These are phyloP conservation scores for Scortum barcoo DNA, from an alignment of 2,113 vertebrate species.

Conservation along the genomic window DNA sequence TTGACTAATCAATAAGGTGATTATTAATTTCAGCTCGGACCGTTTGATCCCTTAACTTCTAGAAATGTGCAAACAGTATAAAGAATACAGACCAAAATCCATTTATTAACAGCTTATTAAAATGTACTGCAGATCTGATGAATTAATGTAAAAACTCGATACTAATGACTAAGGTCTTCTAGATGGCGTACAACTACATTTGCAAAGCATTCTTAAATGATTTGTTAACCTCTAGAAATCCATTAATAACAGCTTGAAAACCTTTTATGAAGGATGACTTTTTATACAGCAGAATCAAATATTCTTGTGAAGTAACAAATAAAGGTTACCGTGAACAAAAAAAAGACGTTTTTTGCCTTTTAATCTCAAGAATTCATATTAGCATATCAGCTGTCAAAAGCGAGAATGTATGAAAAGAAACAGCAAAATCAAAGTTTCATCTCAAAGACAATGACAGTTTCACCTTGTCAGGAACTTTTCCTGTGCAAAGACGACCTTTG, in stretches of 20 bases:
- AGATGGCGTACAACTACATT: not conserved
- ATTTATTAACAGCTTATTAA: not conserved
- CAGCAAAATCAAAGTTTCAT: conserved; percentile 24
- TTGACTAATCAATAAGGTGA: not conserved
- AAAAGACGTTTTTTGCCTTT: not conserved
- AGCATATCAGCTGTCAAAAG: conserved; percentile 23
- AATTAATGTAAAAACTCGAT: not conserved
- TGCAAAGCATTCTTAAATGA: not conserved
- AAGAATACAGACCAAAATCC: not conserved
- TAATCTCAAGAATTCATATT: conserved; percentile 3
- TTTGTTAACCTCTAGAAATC: not conserved
- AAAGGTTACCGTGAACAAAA: conserved; percentile 4
- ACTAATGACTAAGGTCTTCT: not conserved
- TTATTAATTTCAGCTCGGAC: not conserved
- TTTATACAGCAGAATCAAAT: not conserved
- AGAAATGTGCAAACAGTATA: not conserved
- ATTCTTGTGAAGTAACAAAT: not conserved
- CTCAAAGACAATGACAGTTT: conserved; percentile 45
- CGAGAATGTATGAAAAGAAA: conserved; percentile 7
- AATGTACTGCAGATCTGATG: not conserved
- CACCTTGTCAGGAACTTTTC: conserved; percentile 37
- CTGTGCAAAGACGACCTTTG: conserved; percentile 37
- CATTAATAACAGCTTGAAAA: not conserved
- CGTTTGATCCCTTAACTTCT: not conserved
- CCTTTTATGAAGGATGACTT: not conserved